Evolutionary conservation across 2,113 vertebrate species (phyloP), one percentile per base, ranked within the genome.

Genomic region (Callionymus lyra): DNA sequence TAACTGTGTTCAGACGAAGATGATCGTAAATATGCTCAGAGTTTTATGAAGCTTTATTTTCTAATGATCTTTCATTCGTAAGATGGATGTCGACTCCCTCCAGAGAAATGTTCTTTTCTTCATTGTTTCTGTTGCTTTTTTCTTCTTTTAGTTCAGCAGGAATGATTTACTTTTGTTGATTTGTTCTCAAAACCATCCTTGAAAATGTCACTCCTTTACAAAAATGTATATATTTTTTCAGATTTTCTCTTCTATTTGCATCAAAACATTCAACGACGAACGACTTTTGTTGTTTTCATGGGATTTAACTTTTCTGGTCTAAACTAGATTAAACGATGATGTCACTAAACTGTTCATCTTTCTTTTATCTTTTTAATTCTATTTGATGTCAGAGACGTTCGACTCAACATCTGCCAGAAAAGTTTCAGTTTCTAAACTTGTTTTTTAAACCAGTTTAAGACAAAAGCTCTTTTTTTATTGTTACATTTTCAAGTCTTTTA

Each of bases 211-310:
- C 82, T 64, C 82, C 77, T 83, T 78, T 81, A n/a, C 82, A 84
- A 74, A 84, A 86, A 75, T 86, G 84, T 87, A 86, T 86, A 86
- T 87, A n/a, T n/a, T n/a, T 86, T 87, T 87, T 87, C 86, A 83
- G 80, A 84, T 77, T 79, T 86, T 85, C 76, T 82, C 82, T 85
- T 85, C 86, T 69, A 82, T 87, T 86, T 86, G 79, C 83, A 86
- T 86, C 86, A 86, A 87, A 87, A 83, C 83, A 85, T 75, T 76
- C 76, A 81, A 82, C 74, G 72, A 82, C 68, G 74, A 84, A 74
- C 66, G 78, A 72, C 59, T 46, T 19, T 12, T 54, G 46, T 14
- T 57, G 53, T 35, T 31, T 68, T 17, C 44, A 72, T 79, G 31
- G 27, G 21, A 45, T 37, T 12, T 9, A 4, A 19, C 38, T 17